Conservation (phyloP, 2,113 vertebrate genomes). For the Clarias batrachus region DNA sequence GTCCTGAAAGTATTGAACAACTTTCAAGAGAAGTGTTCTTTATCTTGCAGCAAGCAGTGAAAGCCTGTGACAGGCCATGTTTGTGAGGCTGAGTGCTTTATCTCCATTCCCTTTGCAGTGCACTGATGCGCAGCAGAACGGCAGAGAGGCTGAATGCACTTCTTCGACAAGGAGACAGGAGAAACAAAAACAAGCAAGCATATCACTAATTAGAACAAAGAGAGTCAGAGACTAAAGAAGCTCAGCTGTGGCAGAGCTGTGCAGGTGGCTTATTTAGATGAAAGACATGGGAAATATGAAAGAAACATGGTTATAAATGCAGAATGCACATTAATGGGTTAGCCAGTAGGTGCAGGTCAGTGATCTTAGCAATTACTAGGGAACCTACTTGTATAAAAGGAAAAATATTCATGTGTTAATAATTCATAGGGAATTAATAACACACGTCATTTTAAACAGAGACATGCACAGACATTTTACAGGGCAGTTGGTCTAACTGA, state of each 20-base stretch:
- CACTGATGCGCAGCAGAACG: conserved; percentile 57
- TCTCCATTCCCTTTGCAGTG: conserved; percentile 61
- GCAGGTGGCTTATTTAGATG: conserved; percentile 38
- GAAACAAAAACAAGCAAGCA: conserved; percentile 47
- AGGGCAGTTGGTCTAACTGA: no score
- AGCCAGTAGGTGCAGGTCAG: background rate
- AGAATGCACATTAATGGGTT: conserved; percentile 8
- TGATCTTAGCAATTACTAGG: conserved; percentile 4
- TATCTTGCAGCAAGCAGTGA: conserved; percentile 61
- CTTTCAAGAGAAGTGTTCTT: conserved; percentile 59
- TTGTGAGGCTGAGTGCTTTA: conserved; percentile 67
- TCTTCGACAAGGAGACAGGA: conserved; percentile 52
- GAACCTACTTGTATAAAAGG: background rate
- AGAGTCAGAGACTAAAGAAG: conserved; percentile 66
- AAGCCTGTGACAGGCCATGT: conserved; percentile 65
- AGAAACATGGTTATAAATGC: conserved; percentile 11
- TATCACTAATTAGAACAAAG: conserved; percentile 69
- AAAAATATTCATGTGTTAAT: background rate
- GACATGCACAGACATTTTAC: no score
- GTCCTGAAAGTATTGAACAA: conserved; percentile 34
- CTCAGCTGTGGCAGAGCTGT: conserved; percentile 64
- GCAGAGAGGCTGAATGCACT: conserved; percentile 54
- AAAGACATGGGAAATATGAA: conserved; percentile 1
- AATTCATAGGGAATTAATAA: background rate
- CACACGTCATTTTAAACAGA: background rate